A percentile compares a stretch with the other conserved stretches of the same genome.
Conservation (phyloP, 1,140 invertebrate genomes). For the Phymorhynchus buccinoides region DNA sequence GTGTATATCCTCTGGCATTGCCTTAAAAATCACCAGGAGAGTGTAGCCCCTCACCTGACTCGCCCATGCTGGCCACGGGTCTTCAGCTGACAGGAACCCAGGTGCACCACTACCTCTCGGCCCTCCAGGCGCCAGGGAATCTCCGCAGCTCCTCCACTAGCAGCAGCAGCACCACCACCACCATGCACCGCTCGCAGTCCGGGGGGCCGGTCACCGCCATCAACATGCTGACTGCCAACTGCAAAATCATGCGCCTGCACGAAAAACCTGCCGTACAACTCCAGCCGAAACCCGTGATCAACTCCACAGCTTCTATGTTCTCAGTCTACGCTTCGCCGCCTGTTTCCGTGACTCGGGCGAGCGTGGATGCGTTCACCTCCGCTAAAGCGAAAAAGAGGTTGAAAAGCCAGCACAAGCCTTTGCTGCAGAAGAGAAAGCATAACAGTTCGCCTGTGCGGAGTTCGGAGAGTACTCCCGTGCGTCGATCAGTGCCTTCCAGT, state of each 20-base stretch:
- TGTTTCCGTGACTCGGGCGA: not conserved
- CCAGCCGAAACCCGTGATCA: not conserved
- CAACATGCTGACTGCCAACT: slow-evolving; percentile 10
- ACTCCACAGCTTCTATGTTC: not conserved
- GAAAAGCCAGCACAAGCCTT: not conserved
- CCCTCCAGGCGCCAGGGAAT: slow-evolving; percentile 5
- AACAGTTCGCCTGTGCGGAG: not conserved
- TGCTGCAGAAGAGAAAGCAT: not conserved
- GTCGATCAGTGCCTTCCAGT: not conserved
- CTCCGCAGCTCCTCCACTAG: not conserved
- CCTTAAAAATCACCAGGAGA: not conserved
- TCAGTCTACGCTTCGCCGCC: not conserved
- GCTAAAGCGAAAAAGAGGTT: not conserved
- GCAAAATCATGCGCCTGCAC: slow-evolving; percentile 14
- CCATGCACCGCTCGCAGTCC: not conserved
- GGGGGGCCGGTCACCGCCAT: not conserved
- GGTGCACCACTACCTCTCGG: not conserved
- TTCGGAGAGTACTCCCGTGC: not conserved
- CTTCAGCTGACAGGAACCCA: slow-evolving; percentile 7
- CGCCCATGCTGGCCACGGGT: not conserved
- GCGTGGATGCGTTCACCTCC: not conserved
- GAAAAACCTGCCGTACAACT: not conserved
- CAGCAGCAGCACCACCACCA: not conserved
- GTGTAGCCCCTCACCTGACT: not conserved
- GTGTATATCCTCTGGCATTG: too few relatives aligned